Evolutionary conservation across 2,888 invertebrate genomes (phyloP), one percentile per base, ranked within the genome.

Genomic region (Calliscelio sp.): DNA sequence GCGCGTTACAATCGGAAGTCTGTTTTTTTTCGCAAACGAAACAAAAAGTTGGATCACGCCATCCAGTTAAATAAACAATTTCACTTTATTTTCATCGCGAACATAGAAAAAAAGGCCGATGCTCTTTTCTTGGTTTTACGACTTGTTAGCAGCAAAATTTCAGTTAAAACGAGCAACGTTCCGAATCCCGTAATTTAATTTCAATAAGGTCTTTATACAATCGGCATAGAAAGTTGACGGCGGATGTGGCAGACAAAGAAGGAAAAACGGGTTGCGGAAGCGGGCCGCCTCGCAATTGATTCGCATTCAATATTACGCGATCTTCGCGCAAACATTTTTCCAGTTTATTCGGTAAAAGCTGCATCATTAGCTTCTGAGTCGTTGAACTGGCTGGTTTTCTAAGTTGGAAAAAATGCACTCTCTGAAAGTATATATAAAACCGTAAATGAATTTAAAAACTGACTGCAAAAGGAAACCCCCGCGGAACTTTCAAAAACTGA

Each of bases 171-270:
- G 14, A 59, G 8, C 7, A 51, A 73, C 32, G 20, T 49, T 24
- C 11, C 8, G 14, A 35, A 61, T 28, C 7, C 35, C 8, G 70
- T 65, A 63, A 71, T 79, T 79, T 79, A 32, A 71, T 79, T 79
- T 65, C 71, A 71, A 79, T 70, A 71, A 55, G 55, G 71, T 65
- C 41, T 78, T 61, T 74, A 65, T 78, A 75, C 75, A 66, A 77
- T 70, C 38, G 22, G 57, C 65, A 63, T 87, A 87, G 88, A 88
- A 87, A 88, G 87, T 87, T 81, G 75, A 73, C 73, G 73, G 86
- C 85, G 86, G 84, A 84, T 87, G 81, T 75, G 79, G 70, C 65
- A 83, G 65, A 86, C 83, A 70, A 77, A 86, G 85, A 78, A 68
- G 81, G 55, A 78, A 84, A 85, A 82, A 71, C 68, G 65, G 44